A percentile compares a stretch with the other conserved stretches of the same genome.
Conservation (phyloP, 1,140 invertebrate species). For the Helicoverpa armigera region DNA sequence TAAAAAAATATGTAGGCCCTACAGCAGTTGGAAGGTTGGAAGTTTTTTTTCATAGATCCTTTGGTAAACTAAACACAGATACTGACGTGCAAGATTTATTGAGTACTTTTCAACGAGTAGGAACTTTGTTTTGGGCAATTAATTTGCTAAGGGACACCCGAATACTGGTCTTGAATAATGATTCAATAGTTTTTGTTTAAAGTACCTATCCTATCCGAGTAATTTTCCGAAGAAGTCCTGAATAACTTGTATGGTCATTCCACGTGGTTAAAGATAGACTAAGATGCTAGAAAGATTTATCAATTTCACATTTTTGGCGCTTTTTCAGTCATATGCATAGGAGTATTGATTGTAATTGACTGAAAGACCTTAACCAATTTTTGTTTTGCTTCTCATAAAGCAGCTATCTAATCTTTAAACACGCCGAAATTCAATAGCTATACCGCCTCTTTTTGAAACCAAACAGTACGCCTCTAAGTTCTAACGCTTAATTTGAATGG, state of each 20-base stretch:
- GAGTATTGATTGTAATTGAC: too few species aligned
- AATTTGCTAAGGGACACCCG: background rate
- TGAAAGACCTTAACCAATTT: too few species aligned
- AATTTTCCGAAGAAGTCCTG: background rate
- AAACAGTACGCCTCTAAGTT: background rate
- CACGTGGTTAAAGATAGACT: too few species aligned
- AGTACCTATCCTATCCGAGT: background rate
- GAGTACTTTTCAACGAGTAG: constrained; percentile 17
- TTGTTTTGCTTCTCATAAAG: too few species aligned
- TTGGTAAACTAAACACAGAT: constrained; percentile 42
- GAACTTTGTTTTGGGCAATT: constrained; percentile 13
- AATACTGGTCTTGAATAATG: constrained; percentile 3
- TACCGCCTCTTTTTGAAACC: background rate
- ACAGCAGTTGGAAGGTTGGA: constrained; percentile 21
- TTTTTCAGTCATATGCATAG: background rate
- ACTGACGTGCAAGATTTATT: constrained; percentile 30
- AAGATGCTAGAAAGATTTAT: too few species aligned
- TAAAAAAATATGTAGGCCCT: constrained; percentile 63
- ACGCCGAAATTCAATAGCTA: too few species aligned
- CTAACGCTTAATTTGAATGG: background rate
- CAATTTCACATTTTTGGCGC: background rate
- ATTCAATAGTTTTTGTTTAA: constrained; percentile 9
- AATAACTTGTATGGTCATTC: too few species aligned
- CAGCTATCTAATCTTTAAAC: too few species aligned
- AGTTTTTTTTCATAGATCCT: constrained; percentile 39